Percentiles rank a stretch among this genome's conserved stretches.
These are phyloP conservation scores for Sympetrum striolatum DNA, from an alignment of 2,888 invertebrate species.

Conservation along the genomic window DNA sequence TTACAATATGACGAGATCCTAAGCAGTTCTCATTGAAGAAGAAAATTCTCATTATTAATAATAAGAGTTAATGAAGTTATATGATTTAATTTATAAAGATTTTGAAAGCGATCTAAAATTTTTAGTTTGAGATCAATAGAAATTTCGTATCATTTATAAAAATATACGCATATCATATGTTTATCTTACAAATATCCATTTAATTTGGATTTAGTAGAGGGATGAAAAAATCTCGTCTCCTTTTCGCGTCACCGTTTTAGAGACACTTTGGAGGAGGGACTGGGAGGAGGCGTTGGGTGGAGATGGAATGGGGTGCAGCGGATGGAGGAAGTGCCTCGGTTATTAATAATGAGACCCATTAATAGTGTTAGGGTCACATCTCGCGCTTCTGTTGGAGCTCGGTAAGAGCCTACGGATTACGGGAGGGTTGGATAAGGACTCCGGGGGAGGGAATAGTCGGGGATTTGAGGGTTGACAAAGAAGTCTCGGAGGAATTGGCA, in stretches of 20 bases:
- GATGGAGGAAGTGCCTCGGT: background rate
- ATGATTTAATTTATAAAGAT: no score
- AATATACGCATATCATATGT: no score
- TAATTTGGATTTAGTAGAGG: background rate
- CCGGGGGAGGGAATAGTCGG: background rate
- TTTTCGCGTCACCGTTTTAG: background rate
- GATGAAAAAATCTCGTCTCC: background rate
- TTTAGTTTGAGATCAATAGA: no score
- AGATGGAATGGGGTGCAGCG: background rate
- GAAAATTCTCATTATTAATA: no score
- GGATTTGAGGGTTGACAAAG: background rate
- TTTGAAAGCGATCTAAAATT: no score
- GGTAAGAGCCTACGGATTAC: background rate
- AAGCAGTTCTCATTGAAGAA: no score
- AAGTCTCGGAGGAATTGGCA: background rate
- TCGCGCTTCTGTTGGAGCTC: background rate
- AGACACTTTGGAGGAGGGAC: background rate
- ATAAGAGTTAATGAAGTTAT: no score
- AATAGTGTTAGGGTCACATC: constrained; percentile 22
- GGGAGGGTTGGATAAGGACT: background rate
- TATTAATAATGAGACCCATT: constrained; percentile 37
- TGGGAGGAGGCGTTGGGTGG: background rate
- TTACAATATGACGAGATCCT: no score
- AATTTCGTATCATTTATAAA: no score
- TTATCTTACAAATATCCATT: no score